Conservation (phyloP, 2,113 vertebrate species). For the Grallaria varia region DNA sequence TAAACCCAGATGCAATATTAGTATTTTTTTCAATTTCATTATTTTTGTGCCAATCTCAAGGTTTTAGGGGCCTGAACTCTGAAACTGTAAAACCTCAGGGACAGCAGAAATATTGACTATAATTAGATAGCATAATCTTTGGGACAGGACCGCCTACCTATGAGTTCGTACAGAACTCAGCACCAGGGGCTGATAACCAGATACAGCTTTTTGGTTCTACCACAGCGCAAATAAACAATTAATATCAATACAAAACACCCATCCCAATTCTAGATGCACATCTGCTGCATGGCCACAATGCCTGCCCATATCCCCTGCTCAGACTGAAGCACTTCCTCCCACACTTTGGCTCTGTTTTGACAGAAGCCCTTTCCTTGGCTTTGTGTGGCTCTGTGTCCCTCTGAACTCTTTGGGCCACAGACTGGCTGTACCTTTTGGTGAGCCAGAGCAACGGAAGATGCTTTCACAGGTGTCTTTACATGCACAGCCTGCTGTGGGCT, state of each 20-base stretch:
- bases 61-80: slow-evolving; percentile 39
- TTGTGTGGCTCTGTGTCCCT: neutral
- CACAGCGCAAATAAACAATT: neutral
- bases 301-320: neutral
- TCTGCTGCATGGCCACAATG: neutral
- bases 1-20: neutral
- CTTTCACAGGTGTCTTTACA: neutral
- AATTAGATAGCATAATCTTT: slow-evolving; percentile 37
- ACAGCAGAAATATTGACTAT: neutral
- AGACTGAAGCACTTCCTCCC: neutral
- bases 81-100: neutral
- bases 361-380: neutral
- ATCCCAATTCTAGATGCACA: neutral
- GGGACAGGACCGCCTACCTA: neutral
- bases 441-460: neutral
- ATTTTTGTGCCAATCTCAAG: slow-evolving; percentile 9
- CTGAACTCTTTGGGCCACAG: neutral
- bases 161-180: neutral
- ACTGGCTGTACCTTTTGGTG: neutral
- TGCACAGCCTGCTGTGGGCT: neutral
- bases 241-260: neutral
- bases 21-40: neutral
- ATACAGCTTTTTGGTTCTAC: neutral
- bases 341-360: neutral
- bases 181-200: neutral